phyloP scores from a whole-genome alignment of 2,888 invertebrate genomes.

The Marasmarcha lunaedactyla region DNA sequence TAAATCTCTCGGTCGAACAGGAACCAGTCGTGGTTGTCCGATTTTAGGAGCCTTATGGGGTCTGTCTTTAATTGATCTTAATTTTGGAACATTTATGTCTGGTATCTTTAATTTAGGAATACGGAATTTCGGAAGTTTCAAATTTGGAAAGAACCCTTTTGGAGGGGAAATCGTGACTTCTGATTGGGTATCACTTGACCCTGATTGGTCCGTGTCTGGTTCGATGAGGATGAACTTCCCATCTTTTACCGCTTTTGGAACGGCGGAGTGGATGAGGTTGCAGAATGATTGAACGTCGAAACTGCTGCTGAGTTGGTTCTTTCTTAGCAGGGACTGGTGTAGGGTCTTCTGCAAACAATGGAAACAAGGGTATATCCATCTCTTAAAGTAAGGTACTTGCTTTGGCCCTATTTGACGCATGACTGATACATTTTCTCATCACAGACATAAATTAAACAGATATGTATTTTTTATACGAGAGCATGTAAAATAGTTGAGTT shows the following conservation, averaged over 20 bases:
- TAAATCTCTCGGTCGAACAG: constrained; percentile 15
- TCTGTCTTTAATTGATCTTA: constrained; percentile 7
- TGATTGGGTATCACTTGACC: constrained; percentile 32
- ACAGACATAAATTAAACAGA: no score
- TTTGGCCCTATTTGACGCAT: no score
- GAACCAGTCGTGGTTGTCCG: constrained; percentile 28
- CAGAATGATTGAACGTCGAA: constrained; percentile 44
- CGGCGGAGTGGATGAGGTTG: constrained; percentile 39
- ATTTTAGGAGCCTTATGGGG: constrained; percentile 30
- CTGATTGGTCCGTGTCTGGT: constrained; percentile 33
- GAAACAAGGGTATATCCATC: no score
- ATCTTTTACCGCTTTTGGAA: constrained; percentile 45
- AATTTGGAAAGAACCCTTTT: constrained; percentile 32
- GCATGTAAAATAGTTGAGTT: no score
- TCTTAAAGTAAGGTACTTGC: no score
- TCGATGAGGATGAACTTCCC: constrained; percentile 39
- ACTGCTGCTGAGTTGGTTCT: constrained; percentile 15
- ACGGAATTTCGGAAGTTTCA: constrained; percentile 28
- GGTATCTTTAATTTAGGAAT: constrained; percentile 36
- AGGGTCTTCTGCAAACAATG: no score
- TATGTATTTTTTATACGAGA: no score
- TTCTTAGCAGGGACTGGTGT: constrained; percentile 9
- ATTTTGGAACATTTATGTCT: constrained; percentile 17
- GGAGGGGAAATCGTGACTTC: constrained; percentile 40
- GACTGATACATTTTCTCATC: no score